Base-by-base conservation (phyloP, 2,888 invertebrate genomes). In the Automeris io region DNA sequence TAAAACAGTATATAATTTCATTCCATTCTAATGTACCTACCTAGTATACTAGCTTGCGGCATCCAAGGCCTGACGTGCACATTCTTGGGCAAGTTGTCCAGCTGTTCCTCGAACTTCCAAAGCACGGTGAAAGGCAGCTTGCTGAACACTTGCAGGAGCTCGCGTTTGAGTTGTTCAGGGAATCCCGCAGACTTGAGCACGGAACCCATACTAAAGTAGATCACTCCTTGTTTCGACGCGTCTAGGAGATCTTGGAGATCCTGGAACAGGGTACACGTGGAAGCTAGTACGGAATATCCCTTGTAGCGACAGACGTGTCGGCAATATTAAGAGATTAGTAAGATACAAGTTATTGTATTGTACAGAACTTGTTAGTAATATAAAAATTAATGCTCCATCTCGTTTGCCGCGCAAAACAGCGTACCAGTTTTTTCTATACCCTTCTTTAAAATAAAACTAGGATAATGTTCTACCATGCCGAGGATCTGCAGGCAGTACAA, bases 11-110 rank as follows among this genome's bases (percentile, higher is more conserved):
- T 9, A 7, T n/a, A 7, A 24, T 9, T 4, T 3, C 3, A 32
- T 11, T 7, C 5, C 7, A 33, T 18, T 12, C 6, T 24, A 12
- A 13, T n/a, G 19, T 7, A 18, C 52, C 46, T 45, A 88, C 89
- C 81, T 6, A 89, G 58, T 22, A 89, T 68, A 46, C 88, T 85
- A 8, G 80, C 58, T 45, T 89, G 89, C 0, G 89, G 88, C 53
- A 88, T 60, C 89, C 89, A 90, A 1, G 77, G 52, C 12, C 68
- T 58, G 1, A 86, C 57, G 37, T 82, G 77, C 0, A 89, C 69
- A 35, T 88, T 87, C 36, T 65, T 57, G 0, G 88, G 83, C 9
- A 79, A 48, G 1, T 60, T 65, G 0, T 65, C 51, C 1, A 86
- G 35, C 0, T 70, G 46, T 4, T 69, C 70, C 40, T 88, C 88